Percentiles rank a stretch among this genome's conserved stretches.
These are phyloP conservation scores for Phortica magna DNA, from an alignment of 2,888 invertebrate genomes.

Conservation along the genomic window DNA sequence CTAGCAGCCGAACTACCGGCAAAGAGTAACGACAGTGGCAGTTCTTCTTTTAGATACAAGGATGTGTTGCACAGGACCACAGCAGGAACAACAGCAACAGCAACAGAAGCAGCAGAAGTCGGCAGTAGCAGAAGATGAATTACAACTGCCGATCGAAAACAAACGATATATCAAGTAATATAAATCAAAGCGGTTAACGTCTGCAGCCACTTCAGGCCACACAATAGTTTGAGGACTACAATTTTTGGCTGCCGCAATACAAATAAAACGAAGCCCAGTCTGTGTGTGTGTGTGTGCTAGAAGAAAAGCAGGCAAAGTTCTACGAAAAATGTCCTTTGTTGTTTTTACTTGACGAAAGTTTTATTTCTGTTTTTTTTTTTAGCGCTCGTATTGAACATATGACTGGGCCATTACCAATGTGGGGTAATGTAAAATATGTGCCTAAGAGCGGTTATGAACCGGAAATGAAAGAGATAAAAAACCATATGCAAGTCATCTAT, in stretches of 20 bases:
- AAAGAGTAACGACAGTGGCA: not conserved
- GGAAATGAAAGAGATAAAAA: not conserved
- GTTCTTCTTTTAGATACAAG: not conserved
- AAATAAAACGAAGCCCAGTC: not conserved
- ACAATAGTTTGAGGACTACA: not conserved
- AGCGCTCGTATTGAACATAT: too few relatives aligned
- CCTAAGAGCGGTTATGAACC: not conserved
- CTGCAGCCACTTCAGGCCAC: not conserved
- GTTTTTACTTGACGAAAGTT: slow-evolving; percentile 11
- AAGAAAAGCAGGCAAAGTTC: too few relatives aligned
- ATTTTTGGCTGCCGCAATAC: not conserved
- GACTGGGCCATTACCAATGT: not conserved
- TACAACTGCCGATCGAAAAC: slow-evolving; percentile 32
- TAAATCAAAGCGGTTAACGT: slow-evolving; percentile 32
- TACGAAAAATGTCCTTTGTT: not conserved
- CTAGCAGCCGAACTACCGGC: not conserved
- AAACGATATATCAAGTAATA: slow-evolving; percentile 32
- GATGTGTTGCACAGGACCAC: not conserved
- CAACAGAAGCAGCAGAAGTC: not conserved
- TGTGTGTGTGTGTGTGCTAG: not conserved
- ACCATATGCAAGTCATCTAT: not conserved
- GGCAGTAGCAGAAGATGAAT: slow-evolving; percentile 18
- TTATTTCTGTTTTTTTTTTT: not conserved
- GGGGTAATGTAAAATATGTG: too few relatives aligned
- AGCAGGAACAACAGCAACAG: slow-evolving; percentile 8